Evolutionary conservation across 2,797 vertebrate genomes (phyloP), one percentile per base, ranked within the genome.

Genomic region (Galagoides demidoff): DNA sequence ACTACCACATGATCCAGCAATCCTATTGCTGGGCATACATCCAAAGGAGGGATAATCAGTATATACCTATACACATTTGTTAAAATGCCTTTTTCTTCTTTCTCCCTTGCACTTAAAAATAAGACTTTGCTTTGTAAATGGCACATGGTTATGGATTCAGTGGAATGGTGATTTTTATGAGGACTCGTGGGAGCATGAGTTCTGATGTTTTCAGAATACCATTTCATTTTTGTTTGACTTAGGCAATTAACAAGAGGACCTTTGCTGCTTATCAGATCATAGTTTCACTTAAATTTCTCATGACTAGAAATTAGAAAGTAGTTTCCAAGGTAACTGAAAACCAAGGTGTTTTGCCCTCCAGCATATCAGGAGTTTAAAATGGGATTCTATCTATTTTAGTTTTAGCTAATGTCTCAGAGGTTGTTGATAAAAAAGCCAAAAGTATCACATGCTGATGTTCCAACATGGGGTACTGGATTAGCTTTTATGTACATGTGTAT

Each of bases 291-390:
- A 92, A 68, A 43, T 92, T 96, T 96, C 73, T 92, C 61, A 77
- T 78, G 57, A 92, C 39, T 88, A 87, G 87, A 94, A 96, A 96
- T 85, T 81, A 97, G 61, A 95, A 91, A 87, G 59, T 71, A 64
- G 95, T 97, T 97, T 93, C 93, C 93, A 96, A 96, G 95, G 95
- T 92, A 97, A 97, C 77, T 34, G 81, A 81, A 89, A 94, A 84
- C 34, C 71, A 64, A 90, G 59, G 64, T 84, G 49, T 79, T 91
- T 95, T 96, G 71, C 55, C 22, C 45, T 97, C 52, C 83, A 84
- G 70, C n/a, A 59, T 92, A 92, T 77, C 64, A 52, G 37, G 74
- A 96, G 34, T 89, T 96, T 66, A 78, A 95, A 85, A 94, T 92
- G 68, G 13, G 19, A 92, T 90, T 82, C 85, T 93, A 63, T 82